These are phyloP conservation scores for Epsilonema sp. DNA, from an alignment of 2,888 invertebrate genomes.

Conservation along the genomic window DNA sequence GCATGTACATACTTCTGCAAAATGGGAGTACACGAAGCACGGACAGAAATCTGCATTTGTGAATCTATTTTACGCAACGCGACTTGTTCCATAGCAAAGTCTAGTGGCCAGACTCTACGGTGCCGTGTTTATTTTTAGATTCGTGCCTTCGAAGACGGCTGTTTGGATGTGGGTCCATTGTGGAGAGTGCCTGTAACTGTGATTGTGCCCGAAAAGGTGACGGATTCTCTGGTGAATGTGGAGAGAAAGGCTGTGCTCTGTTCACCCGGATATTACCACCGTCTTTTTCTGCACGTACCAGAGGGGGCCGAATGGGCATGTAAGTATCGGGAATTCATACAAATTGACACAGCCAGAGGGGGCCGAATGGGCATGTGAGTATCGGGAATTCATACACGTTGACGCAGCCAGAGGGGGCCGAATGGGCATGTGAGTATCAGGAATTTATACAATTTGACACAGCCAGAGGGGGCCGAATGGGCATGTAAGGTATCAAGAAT, in stretches of 20 bases:
- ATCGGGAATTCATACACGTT: background rate
- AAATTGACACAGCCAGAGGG: slow-evolving; percentile 52
- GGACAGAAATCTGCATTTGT: too few species aligned
- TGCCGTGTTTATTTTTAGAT: slow-evolving; percentile 38
- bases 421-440: slow-evolving; percentile 52
- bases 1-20: too few species aligned
- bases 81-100: too few species aligned
- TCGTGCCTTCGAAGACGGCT: slow-evolving; percentile 59
- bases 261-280: slow-evolving; percentile 56
- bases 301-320: slow-evolving; percentile 64
- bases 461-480: slow-evolving; percentile 64
- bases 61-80: too few species aligned
- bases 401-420: slow-evolving; percentile 59
- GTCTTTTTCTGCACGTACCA: slow-evolving; percentile 68
- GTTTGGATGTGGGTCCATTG: slow-evolving; percentile 64
- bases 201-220: slow-evolving; percentile 44
- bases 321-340: slow-evolving; percentile 16
- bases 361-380: slow-evolving; percentile 58
- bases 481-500: slow-evolving; percentile 42
- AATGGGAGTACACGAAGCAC: too few species aligned
- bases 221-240: slow-evolving; percentile 22
- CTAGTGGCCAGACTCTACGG: too few species aligned
- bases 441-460: slow-evolving; percentile 40
- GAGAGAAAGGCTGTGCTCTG: slow-evolving; percentile 42
- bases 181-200: slow-evolving; percentile 77